Base-by-base conservation (phyloP, 2,113 vertebrate species). In the Alethe diademata region DNA sequence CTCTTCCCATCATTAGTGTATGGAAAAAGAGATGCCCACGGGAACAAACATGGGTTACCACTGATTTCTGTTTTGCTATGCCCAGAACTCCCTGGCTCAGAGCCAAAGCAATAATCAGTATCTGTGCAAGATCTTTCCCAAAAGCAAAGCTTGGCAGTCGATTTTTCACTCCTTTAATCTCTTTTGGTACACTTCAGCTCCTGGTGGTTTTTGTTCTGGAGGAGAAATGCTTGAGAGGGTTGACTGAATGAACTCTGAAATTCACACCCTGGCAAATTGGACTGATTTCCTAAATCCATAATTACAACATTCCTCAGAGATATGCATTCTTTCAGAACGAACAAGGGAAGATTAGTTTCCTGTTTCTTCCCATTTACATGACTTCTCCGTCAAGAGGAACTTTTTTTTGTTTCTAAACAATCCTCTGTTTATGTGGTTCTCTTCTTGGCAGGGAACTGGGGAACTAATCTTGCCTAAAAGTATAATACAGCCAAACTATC, bases 241-340 rank as follows among this genome's bases (percentile, higher is more conserved):
- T 93, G 94, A 93, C 88, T 96, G 95, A 95, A 94, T 95, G 91
- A 94, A 90, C 93, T 73, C 84, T 91, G 95, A 95, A 95, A 97
- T 97, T 95, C 95, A 96, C 96, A 95, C 93, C 90, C 94, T 64
- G 43, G 88, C 95, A 96, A 94, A 90, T 17, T 88, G 86, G 70
- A 66, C 94, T 75, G 94, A 95, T 95, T 95, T 96, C 86, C 95
- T 94, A 93, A 93, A 97, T 94, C 95, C 96, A 94, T 94, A 96
- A 97, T 97, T 93, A 85, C 95, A 88, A 74, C 93, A 92, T 95
- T 95, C 95, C 93, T 92, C 71, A 90, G 95, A 95, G 83, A 96
- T 88, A 91, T 17, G 58, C 92, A 93, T 97, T 96, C 95, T 84
- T 97, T 81, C 87, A 73, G 88, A 78, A 57, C 0, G 18, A 96